Base-by-base conservation (phyloP, 2,888 invertebrate species). In the Andrena hattorfiana region DNA sequence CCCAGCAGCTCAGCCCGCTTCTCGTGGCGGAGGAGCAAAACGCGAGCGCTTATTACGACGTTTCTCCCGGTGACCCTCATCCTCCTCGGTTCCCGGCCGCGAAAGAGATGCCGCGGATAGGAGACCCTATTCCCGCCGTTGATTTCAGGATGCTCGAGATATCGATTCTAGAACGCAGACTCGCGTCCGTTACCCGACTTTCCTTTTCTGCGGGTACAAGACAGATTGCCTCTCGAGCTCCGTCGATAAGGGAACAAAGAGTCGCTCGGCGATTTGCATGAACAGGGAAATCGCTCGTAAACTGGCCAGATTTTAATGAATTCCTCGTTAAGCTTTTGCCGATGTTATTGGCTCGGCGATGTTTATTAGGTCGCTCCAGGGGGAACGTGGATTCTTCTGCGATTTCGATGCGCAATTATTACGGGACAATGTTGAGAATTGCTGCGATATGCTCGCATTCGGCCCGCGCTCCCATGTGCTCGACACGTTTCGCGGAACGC, bases 21-120 rank as follows among this genome's bases (percentile, higher is more conserved):
- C 30, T 67, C 59, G 62, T 56, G 49, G n/a, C 66, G 8, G 56
- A 48, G 68, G 49, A 51, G 67, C 32, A 75, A 75, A 70, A 16
- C 81, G 32, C 67, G 23, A 49, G 32, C 82, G 69, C 64, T 77
- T 82, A 73, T 83, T 72, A 81, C 77, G 77, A 72, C 81, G 74
- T 72, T 48, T 69, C 73, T 30, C 42, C 68, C 32, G 30, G 51
- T 13, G 48, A 64, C 20, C 30, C 49, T 72, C 35, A 54, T 16
- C 23, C 20, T 42, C 13, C 35, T 7, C 23, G 5, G n/a, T 32
- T 54, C 26, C 56, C 20, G 6, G 13, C 54, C 20, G n/a, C 42
- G 42, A 42, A 4, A 42, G 7, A 6, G 51, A 51, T 8, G 23
- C 10, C 10, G 56, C 13, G 26, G 23, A 20, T 4, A 10, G 8